These are phyloP conservation scores for Osmerus eperlanus DNA, from an alignment of 2,113 vertebrate genomes.

Conservation along the genomic window DNA sequence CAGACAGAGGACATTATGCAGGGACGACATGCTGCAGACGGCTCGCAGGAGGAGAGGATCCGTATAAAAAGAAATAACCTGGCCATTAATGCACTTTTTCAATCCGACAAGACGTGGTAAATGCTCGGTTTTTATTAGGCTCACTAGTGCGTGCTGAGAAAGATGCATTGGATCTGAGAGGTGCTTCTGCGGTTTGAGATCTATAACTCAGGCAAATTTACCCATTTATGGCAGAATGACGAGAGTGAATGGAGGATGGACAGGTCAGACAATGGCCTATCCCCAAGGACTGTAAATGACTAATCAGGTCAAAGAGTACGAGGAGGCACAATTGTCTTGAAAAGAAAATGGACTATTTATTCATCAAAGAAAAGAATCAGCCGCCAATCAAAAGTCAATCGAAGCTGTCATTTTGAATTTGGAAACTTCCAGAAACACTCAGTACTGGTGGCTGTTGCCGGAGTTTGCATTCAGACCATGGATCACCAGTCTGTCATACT, in stretches of 20 bases:
- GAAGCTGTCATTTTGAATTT: slow-evolving; percentile 3
- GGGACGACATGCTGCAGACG: background rate
- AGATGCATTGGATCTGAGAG: background rate
- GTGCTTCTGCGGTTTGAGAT: background rate
- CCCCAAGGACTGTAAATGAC: background rate
- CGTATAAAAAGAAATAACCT: background rate
- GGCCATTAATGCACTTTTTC: background rate
- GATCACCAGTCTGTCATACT: slow-evolving; percentile 13
- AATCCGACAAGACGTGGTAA: background rate
- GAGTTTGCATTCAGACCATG: slow-evolving; percentile 9
- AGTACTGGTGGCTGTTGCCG: background rate
- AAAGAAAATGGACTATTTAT: too few relatives aligned
- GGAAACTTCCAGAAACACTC: background rate
- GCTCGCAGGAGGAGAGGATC: too few relatives aligned
- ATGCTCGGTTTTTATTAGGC: background rate
- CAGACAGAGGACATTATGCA: background rate
- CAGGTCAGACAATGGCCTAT: background rate
- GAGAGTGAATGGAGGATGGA: background rate
- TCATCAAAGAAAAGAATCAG: too few relatives aligned
- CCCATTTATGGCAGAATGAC: background rate
- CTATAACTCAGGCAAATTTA: background rate
- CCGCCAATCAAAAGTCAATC: too few relatives aligned
- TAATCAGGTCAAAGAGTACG: background rate
- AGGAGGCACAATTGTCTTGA: too few relatives aligned
- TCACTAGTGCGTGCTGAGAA: background rate